These are phyloP conservation scores for Alauda arvensis DNA, from an alignment of 2,797 vertebrate genomes.

Conservation along the genomic window DNA sequence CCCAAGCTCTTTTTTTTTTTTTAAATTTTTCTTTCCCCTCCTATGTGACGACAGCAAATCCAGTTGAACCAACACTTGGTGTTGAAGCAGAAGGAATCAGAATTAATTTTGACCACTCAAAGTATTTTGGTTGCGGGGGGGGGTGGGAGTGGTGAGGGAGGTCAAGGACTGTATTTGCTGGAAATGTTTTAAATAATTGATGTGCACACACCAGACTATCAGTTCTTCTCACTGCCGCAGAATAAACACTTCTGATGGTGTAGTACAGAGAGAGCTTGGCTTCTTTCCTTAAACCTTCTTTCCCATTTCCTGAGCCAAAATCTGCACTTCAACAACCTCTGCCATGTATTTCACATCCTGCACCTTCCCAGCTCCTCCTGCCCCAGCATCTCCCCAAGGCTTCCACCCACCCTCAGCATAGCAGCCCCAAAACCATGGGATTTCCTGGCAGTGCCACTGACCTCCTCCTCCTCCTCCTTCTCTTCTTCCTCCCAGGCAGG, in stretches of 20 bases:
- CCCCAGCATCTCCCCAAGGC: neutral
- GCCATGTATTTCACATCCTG: neutral
- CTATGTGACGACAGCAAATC: neutral
- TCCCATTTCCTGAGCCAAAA: neutral
- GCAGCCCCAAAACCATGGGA: rapidly evolving
- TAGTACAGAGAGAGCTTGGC: neutral
- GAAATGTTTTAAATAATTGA: conserved; percentile 35
- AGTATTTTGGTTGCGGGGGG: conserved; percentile 8
- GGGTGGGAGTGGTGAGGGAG: neutral
- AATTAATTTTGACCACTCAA: neutral
- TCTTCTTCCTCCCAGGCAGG: neutral
- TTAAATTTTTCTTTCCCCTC: neutral
- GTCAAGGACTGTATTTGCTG: conserved; percentile 22
- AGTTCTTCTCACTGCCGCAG: conserved; percentile 26
- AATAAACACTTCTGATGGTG: conserved; percentile 55
- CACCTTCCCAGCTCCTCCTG: neutral
- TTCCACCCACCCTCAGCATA: rapidly evolving
- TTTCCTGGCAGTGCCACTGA: neutral
- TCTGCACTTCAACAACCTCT: neutral
- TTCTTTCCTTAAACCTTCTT: neutral
- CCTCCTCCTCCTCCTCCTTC: neutral
- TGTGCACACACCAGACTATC: neutral
- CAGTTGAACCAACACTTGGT: neutral
- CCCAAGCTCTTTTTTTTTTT: neutral
- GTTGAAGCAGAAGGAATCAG: conserved; percentile 4